These are phyloP conservation scores for Xanthorhoe spadicearia DNA, from an alignment of 2,888 invertebrate genomes.

Conservation along the genomic window DNA sequence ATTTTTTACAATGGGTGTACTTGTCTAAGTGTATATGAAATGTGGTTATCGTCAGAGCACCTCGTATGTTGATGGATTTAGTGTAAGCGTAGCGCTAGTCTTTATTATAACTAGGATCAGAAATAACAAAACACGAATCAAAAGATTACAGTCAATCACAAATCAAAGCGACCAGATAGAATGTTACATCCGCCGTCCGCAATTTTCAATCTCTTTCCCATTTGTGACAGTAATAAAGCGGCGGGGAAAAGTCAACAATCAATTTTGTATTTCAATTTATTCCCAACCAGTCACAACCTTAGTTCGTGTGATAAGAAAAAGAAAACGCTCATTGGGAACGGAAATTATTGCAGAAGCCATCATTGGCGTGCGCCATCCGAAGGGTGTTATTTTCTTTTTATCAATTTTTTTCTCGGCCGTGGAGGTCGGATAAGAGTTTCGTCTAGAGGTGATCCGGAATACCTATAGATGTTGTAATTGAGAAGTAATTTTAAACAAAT, in stretches of 20 bases:
- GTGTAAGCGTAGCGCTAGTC: too few relatives aligned
- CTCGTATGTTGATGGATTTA: too few relatives aligned
- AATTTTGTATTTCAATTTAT: constrained; percentile 86
- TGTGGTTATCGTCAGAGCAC: too few relatives aligned
- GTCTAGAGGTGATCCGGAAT: background rate
- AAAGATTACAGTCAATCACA: constrained; percentile 49
- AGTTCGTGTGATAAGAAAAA: constrained; percentile 85
- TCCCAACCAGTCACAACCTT: constrained; percentile 83
- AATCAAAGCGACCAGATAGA: constrained; percentile 53
- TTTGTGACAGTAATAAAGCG: constrained; percentile 84
- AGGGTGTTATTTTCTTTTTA: constrained; percentile 49
- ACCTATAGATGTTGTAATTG: too few relatives aligned
- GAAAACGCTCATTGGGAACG: constrained; percentile 83
- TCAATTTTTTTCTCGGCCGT: constrained; percentile 50
- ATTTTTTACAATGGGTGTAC: too few relatives aligned
- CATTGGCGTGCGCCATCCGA: constrained; percentile 78
- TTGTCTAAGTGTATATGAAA: too few relatives aligned
- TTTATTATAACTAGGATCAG: too few relatives aligned
- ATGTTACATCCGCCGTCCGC: constrained; percentile 68
- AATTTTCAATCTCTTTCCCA: constrained; percentile 83
- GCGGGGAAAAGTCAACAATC: constrained; percentile 84
- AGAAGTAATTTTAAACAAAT: too few relatives aligned
- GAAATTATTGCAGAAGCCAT: constrained; percentile 85
- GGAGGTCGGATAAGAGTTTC: background rate
- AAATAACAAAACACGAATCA: background rate